Percentiles rank a stretch among this genome's conserved stretches.
These are phyloP conservation scores for Augochlora pura DNA, from an alignment of 1,140 invertebrate species.

Conservation along the genomic window DNA sequence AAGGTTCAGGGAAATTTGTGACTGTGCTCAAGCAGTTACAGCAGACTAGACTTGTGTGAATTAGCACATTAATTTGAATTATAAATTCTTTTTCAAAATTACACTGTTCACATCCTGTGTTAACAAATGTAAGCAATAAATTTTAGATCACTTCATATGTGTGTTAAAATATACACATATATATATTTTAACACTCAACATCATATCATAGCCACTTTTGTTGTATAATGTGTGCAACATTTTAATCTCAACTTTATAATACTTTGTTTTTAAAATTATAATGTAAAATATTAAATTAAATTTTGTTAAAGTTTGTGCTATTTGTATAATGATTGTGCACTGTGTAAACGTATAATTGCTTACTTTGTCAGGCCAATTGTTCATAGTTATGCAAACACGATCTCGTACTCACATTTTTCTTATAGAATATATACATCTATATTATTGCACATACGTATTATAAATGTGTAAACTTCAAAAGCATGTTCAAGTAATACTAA, in stretches of 20 bases:
- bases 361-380: slow-evolving; percentile 38
- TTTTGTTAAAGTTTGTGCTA: slow-evolving; percentile 43
- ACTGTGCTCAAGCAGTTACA: slow-evolving; percentile 36
- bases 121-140: slow-evolving; percentile 20
- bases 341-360: slow-evolving; percentile 41
- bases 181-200: slow-evolving; percentile 21
- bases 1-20: slow-evolving; percentile 61
- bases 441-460: slow-evolving; percentile 60
- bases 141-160: slow-evolving; percentile 32
- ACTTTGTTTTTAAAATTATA: slow-evolving; percentile 18
- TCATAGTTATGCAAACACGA: slow-evolving; percentile 50
- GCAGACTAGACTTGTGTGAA: slow-evolving; percentile 21
- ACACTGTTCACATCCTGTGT: slow-evolving; percentile 22
- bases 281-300: slow-evolving; percentile 26
- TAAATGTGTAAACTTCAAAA: slow-evolving; percentile 67
- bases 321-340: slow-evolving; percentile 48
- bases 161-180: slow-evolving; percentile 16
- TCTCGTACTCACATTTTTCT: slow-evolving; percentile 35
- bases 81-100: slow-evolving; percentile 31
- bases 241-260: slow-evolving; percentile 15
- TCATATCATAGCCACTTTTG: slow-evolving; percentile 20
- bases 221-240: slow-evolving; percentile 8
- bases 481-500: slow-evolving; percentile 57
- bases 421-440: slow-evolving; percentile 42
- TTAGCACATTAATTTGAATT: slow-evolving; percentile 32